A percentile compares a stretch with the other conserved stretches of the same genome.
These are phyloP conservation scores for Andricus quercusramuli DNA, from an alignment of 2,888 invertebrate species.

Conservation along the genomic window DNA sequence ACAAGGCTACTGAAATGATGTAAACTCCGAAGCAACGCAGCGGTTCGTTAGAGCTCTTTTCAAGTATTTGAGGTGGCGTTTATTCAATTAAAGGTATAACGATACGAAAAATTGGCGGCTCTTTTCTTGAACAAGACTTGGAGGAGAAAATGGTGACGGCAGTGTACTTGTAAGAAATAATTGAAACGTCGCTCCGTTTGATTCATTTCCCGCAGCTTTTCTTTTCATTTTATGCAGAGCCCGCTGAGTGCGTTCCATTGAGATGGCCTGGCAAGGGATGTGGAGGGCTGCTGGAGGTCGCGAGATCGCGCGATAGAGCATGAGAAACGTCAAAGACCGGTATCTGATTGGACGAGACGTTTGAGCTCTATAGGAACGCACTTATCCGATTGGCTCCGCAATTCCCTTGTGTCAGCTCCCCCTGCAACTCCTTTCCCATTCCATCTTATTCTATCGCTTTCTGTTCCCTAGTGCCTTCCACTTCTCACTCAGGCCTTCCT, in stretches of 20 bases:
- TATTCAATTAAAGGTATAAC: conserved; percentile 44
- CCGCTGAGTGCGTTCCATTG: conserved; percentile 56
- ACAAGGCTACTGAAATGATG: too few relatives aligned
- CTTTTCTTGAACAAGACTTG: conserved; percentile 16
- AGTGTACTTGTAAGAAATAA: conserved; percentile 71
- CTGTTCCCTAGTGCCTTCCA: conserved; percentile 26
- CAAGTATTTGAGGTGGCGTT: conserved; percentile 21
- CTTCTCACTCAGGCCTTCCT: conserved; percentile 23
- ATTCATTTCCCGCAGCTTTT: conserved; percentile 75
- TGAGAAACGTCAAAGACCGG: conserved; percentile 76
- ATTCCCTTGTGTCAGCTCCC: conserved; percentile 75
- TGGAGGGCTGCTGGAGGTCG: conserved; percentile 57
- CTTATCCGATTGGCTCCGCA: conserved; percentile 78
- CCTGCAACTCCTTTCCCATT: neutral
- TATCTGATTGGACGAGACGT: conserved; percentile 76
- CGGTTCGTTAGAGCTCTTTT: neutral
- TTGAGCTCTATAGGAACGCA: conserved; percentile 74
- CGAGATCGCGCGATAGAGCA: conserved; percentile 75
- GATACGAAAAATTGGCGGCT: conserved; percentile 18
- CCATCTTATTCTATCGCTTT: conserved; percentile 7
- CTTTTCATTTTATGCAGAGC: conserved; percentile 74
- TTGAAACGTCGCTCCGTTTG: conserved; percentile 76
- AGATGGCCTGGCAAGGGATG: conserved; percentile 48
- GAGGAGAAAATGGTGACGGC: conserved; percentile 32
- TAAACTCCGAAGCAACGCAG: neutral